Evolutionary conservation across 2,113 vertebrate genomes (phyloP).

Genomic region (Eolophus roseicapilla): DNA sequence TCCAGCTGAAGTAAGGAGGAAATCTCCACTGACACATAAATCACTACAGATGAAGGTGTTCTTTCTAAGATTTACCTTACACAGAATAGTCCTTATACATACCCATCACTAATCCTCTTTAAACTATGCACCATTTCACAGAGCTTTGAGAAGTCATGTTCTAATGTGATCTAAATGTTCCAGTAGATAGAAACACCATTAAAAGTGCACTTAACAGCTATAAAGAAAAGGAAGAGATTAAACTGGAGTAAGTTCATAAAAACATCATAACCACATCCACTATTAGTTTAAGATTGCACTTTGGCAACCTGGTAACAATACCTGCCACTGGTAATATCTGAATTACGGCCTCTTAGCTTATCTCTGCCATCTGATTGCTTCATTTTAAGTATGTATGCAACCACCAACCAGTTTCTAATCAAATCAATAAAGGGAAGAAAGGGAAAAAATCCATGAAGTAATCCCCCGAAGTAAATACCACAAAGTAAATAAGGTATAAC

Average conservation of each 20-base stretch:
- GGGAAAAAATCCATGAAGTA: rapidly evolving
- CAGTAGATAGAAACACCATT: background rate
- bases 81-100: background rate
- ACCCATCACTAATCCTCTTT: slow-evolving; percentile 23
- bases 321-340: background rate
- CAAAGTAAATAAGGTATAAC: background rate
- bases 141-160: background rate
- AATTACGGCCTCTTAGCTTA: background rate
- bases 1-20: background rate
- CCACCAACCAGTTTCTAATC: background rate
- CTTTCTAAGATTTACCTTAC: background rate
- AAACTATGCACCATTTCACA: background rate
- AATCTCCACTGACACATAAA: slow-evolving; percentile 36
- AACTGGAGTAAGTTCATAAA: background rate
- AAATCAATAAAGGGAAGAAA: background rate
- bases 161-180: background rate
- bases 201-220: background rate
- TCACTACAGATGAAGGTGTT: slow-evolving; percentile 36
- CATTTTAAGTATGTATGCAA: background rate
- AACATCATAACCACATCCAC: background rate
- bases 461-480: background rate
- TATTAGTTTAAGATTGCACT: background rate
- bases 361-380: background rate
- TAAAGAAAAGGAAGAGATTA: background rate
- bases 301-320: background rate